Conservation (phyloP, 2,888 invertebrate species). For the Lumbricus terrestris region DNA sequence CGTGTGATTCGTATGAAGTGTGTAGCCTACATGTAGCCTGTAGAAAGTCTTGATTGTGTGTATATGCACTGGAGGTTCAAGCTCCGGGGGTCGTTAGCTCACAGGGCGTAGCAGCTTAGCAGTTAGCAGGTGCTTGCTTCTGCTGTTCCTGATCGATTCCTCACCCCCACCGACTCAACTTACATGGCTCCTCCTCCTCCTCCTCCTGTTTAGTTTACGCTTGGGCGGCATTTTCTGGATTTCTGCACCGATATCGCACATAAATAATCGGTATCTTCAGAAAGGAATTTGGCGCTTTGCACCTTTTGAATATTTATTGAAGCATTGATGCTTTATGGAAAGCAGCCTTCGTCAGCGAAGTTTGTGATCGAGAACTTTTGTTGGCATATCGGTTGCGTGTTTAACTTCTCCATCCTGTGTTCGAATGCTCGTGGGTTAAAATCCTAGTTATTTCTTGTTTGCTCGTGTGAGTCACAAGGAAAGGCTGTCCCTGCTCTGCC, state of each 20-base stretch:
- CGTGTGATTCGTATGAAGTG: neutral
- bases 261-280: neutral
- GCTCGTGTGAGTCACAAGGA: no score
- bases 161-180: neutral
- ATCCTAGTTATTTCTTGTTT: no score
- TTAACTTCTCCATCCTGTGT: no score
- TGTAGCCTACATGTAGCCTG: neutral
- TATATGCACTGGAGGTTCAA: neutral
- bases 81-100: neutral
- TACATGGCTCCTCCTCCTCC: neutral
- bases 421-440: no score
- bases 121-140: neutral
- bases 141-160: neutral
- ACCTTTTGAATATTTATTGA: neutral
- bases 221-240: neutral
- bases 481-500: no score
- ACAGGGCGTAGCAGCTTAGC: neutral
- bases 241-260: conserved; percentile 3
- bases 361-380: neutral
- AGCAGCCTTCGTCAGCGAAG: neutral
- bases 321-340: neutral
- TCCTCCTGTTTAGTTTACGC: neutral
- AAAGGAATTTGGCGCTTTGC: neutral
- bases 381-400: neutral
- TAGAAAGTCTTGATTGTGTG: neutral